A percentile compares a stretch with the other conserved stretches of the same genome.
Evolutionary conservation across 37 sponge, comb jelly and placozoan genomes (phyloP).

Genomic region (Ephydatia muelleri): DNA sequence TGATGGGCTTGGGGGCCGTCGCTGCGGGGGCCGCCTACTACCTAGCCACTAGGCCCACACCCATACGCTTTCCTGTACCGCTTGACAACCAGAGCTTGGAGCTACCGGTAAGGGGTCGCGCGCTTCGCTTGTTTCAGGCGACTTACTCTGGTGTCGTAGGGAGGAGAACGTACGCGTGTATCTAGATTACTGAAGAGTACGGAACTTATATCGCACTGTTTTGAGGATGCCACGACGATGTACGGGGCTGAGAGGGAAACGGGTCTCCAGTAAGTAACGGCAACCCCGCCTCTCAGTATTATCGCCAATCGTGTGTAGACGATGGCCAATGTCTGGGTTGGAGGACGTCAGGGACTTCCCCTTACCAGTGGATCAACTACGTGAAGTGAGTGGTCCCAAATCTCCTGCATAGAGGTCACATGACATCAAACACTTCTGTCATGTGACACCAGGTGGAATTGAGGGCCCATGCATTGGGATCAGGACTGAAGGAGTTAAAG

Average conservation of each 20-base stretch:
- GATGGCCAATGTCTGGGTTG: conserved; percentile 81
- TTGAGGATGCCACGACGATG: conserved; percentile 77
- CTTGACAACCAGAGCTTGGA: conserved; percentile 71
- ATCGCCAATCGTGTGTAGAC: no score
- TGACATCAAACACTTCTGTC: no score
- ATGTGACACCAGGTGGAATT: conserved; percentile 78
- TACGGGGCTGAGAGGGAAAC: conserved; percentile 77
- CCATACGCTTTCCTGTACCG: conserved; percentile 39
- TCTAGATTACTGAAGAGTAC: conserved; percentile 51
- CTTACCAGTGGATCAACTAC: conserved; percentile 80
- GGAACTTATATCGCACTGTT: conserved; percentile 35
- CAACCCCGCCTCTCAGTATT: no score
- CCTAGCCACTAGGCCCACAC: conserved; percentile 38
- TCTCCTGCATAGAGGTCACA: not conserved
- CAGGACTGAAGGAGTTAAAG: conserved; percentile 74
- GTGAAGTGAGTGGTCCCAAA: conserved; percentile 30
- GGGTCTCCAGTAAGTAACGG: conserved; percentile 53
- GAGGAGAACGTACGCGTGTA: conserved; percentile 9
- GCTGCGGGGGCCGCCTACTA: conserved; percentile 76
- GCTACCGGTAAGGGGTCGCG: conserved; percentile 48
- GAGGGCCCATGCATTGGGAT: conserved; percentile 73
- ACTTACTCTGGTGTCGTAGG: not conserved
- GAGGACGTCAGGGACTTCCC: conserved; percentile 46
- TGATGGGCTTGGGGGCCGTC: conserved; percentile 59
- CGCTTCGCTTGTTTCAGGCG: not conserved